Evolutionary conservation across 2,888 invertebrate species (phyloP).

Genomic region (Tachina grossa): DNA sequence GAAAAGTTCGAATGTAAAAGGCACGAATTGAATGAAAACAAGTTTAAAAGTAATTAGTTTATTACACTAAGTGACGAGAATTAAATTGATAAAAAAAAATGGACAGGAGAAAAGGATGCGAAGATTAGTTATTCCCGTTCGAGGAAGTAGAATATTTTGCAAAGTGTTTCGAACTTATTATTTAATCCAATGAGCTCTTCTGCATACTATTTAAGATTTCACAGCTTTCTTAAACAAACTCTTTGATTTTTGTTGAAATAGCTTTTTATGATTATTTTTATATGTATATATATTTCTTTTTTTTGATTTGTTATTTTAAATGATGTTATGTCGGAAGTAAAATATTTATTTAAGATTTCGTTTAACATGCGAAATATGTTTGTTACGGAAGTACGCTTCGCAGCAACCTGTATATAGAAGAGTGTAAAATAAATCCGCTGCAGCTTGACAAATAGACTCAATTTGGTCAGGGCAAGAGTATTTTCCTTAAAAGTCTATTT

Average conservation of each 20-base stretch:
- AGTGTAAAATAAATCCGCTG: slow-evolving; percentile 9
- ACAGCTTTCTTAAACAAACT: neutral
- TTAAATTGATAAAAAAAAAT: slow-evolving; percentile 19
- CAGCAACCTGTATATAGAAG: neutral
- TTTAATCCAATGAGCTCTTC: neutral
- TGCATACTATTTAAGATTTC: neutral
- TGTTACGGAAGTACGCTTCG: neutral
- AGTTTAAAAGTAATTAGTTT: slow-evolving; percentile 51
- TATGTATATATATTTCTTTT: neutral
- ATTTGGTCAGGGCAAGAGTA: slow-evolving; percentile 13
- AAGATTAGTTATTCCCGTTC: slow-evolving; percentile 19
- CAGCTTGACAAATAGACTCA: neutral
- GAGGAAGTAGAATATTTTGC: neutral
- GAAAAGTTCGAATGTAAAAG: slow-evolving; percentile 5
- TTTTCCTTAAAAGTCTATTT: neutral
- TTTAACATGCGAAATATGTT: neutral
- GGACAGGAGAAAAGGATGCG: neutral
- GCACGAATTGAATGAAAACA: slow-evolving; percentile 23
- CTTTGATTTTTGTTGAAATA: slow-evolving; percentile 2
- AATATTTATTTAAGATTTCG: slow-evolving; percentile 35
- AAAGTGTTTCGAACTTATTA: neutral
- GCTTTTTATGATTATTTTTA: neutral
- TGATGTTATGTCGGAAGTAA: neutral
- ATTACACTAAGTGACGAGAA: slow-evolving; percentile 29
- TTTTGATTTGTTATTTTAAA: slow-evolving; percentile 9